These are phyloP conservation scores for Apodemus sylvaticus DNA, from an alignment of 2,113 vertebrate genomes.

Conservation along the genomic window DNA sequence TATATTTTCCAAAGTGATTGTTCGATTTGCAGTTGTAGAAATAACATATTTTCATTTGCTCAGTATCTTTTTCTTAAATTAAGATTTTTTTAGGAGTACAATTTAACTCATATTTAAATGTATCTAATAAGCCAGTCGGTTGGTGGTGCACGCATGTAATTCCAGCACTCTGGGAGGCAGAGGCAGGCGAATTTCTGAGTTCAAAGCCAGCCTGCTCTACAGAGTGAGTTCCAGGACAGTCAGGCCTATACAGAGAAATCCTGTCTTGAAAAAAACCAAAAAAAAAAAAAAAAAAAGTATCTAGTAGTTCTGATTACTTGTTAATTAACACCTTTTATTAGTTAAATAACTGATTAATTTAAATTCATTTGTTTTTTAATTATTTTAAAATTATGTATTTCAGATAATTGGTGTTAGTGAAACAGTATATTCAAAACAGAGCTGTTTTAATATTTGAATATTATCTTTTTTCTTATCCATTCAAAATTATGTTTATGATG, in stretches of 20 bases:
- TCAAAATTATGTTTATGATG: not conserved
- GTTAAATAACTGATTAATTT: not conserved
- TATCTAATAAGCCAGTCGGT: no score
- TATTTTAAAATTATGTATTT: not conserved
- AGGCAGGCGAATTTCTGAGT: no score
- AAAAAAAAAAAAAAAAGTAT: no score
- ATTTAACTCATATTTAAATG: not conserved
- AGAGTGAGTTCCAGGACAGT: no score
- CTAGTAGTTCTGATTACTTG: not conserved
- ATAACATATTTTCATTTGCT: not conserved
- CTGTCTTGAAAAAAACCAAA: no score
- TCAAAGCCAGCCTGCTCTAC: no score
- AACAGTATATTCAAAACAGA: not conserved
- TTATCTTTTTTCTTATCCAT: not conserved
- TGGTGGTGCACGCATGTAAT: no score
- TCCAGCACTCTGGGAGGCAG: no score
- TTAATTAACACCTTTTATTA: not conserved
- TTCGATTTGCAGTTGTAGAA: not conserved
- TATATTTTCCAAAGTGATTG: not conserved
- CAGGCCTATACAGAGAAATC: no score
- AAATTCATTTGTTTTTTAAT: not conserved
- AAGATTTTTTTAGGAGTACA: not conserved
- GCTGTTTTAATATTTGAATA: not conserved
- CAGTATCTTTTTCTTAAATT: not conserved
- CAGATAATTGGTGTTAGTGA: not conserved